phyloP scores from a whole-genome alignment of 37 sponge, comb jelly and placozoan species.

The Haliclona indistincta region DNA sequence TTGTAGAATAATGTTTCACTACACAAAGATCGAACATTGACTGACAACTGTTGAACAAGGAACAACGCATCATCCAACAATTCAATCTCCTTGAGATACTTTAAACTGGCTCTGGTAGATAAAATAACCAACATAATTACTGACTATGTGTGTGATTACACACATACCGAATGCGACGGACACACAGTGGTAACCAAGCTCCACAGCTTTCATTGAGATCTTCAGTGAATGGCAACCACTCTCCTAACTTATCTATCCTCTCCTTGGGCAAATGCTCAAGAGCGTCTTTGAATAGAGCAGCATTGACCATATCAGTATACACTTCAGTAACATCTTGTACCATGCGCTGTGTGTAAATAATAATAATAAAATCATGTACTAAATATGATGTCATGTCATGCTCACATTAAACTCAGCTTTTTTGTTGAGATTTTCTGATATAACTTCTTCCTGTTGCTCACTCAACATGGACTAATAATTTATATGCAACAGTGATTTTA shows the following conservation, averaged over 20 bases:
- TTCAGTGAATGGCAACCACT: conserved; percentile 69
- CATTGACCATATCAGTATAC: conserved; percentile 84
- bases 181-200: conserved; percentile 85
- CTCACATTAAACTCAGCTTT: conserved; percentile 55
- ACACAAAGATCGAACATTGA: conserved; percentile 65
- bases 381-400: no score
- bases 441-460: conserved; percentile 49
- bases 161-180: conserved; percentile 69
- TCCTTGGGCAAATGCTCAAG: conserved; percentile 37
- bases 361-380: background rate
- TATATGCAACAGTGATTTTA: background rate
- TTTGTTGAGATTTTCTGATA: conserved; percentile 21
- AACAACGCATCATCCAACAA: conserved; percentile 40
- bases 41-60: conserved; percentile 24
- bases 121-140: background rate
- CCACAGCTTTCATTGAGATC: conserved; percentile 55
- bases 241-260: conserved; percentile 52
- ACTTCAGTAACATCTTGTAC: conserved; percentile 64
- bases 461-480: conserved; percentile 19
- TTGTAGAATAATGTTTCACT: conserved; percentile 64
- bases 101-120: conserved; percentile 55
- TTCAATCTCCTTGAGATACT: conserved; percentile 34
- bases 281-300: conserved; percentile 69
- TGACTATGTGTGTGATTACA: background rate
- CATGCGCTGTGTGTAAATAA: conserved; percentile 26